Evolutionary conservation across 2,113 vertebrate genomes (phyloP), one percentile per base, ranked within the genome.

Genomic region (Austrofundulus limnaeus): DNA sequence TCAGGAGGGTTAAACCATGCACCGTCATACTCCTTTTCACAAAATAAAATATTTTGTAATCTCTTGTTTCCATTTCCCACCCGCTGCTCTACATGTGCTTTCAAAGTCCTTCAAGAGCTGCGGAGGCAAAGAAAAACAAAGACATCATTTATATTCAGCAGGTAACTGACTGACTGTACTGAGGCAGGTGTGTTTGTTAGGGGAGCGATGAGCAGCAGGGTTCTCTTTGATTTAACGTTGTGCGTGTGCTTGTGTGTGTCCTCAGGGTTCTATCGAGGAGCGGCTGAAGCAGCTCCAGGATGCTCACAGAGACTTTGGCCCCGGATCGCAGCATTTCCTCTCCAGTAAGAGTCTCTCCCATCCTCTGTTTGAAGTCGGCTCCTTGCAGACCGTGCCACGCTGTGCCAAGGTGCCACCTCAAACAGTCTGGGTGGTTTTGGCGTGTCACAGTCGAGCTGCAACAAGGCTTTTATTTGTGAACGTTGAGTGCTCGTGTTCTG

Each of bases 271-370:
- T 42, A 93, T 96, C 75, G 95, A 94, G 0, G 96, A 99, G 87
- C 94, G 96, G 16, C 92, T 98, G 79, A 98, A 96, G 81, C 97
- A 98, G 89, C 94, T 99, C 70, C 97, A 98, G 70, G 96, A 99
- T 24, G 97, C 97, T 66, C 96, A 99, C 72, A 85, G 96, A 83
- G 97, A 99, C 87, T 99, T 99, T 6, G 97, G 97, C 28, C 97
- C 97, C 1, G 96, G 96, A 58, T 99, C 97, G 63, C 97, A 99
- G 81, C 96, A 99, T 84, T 99, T 99, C 83, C 94, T 99, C 3
- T 98, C 96, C 74, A 95, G 97, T 99, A 94, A 76, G 95, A 90
- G 47, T n/a, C n/a, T n/a, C n/a, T 25, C 23, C 75, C 49, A 49
- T 50, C 66, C 66, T n/a, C 58, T 62, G 28, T 75, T 80, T 84